These are phyloP conservation scores for Druceiella hillmani DNA, from an alignment of 2,888 invertebrate genomes.

Conservation along the genomic window DNA sequence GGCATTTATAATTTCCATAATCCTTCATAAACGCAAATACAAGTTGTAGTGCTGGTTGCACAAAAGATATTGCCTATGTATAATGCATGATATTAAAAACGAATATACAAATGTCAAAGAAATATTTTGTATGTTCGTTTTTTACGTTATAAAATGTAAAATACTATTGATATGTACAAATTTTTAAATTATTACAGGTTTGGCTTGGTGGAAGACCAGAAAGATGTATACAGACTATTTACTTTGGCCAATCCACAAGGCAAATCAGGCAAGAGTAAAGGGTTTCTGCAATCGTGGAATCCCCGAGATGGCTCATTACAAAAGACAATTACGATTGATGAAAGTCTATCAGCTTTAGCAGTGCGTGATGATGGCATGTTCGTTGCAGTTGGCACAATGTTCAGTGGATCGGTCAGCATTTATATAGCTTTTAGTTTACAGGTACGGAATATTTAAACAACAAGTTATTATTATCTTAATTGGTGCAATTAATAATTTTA, in stretches of 20 bases:
- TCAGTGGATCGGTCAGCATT: constrained; percentile 85
- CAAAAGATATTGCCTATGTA: too few relatives aligned
- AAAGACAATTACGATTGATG: constrained; percentile 57
- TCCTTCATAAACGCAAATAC: too few relatives aligned
- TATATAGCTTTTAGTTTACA: constrained; percentile 90
- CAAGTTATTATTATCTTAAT: not conserved
- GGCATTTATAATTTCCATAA: too few relatives aligned
- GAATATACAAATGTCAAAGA: too few relatives aligned
- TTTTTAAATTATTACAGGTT: too few relatives aligned
- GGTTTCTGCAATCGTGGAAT: constrained; percentile 75
- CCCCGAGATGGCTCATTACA: constrained; percentile 54
- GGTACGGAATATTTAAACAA: constrained; percentile 50
- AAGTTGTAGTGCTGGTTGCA: too few relatives aligned
- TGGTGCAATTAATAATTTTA: too few relatives aligned
- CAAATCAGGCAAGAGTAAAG: constrained; percentile 64
- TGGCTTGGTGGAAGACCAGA: constrained; percentile 65
- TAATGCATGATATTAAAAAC: too few relatives aligned
- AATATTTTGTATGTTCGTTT: too few relatives aligned
- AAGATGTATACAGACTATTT: constrained; percentile 62
- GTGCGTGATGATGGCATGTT: constrained; percentile 90
- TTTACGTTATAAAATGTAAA: too few relatives aligned
- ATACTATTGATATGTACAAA: too few relatives aligned
- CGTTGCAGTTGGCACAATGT: constrained; percentile 90
- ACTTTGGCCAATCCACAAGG: constrained; percentile 76
- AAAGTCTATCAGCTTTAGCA: constrained; percentile 78